A percentile compares a stretch with the other conserved stretches of the same genome.
Evolutionary conservation across 2,888 invertebrate genomes (phyloP).

Genomic region (Steromphala cineraria): DNA sequence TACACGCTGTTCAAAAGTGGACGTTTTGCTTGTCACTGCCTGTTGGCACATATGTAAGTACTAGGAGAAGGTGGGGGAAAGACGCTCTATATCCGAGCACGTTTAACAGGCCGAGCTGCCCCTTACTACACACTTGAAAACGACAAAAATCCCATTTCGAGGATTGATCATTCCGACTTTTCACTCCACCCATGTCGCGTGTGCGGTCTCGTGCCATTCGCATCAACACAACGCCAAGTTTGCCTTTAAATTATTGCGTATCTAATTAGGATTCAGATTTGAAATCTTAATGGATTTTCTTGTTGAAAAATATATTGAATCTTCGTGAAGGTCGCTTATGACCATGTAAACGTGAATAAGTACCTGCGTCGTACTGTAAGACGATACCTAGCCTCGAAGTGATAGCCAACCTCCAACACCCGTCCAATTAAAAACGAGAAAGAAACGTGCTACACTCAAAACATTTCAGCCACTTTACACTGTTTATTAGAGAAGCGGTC

Average conservation of each 20-base stretch:
- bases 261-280: background rate
- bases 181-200: background rate
- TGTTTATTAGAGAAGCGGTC: background rate
- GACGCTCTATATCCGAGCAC: background rate
- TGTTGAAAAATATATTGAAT: background rate
- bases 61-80: no score
- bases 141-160: background rate
- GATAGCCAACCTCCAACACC: background rate
- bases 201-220: background rate
- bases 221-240: background rate
- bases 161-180: no score
- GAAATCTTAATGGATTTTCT: slow-evolving; percentile 3
- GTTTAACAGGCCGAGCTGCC: background rate
- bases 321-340: background rate
- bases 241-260: slow-evolving; percentile 5
- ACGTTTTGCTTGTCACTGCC: no score
- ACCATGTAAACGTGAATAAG: background rate
- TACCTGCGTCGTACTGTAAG: background rate
- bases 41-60: no score
- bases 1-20: no score
- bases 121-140: background rate
- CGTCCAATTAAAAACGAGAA: background rate
- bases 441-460: background rate
- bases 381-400: background rate
- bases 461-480: background rate